Evolutionary conservation across 2,888 invertebrate species (phyloP).

Genomic region (Melinaea menophilus): DNA sequence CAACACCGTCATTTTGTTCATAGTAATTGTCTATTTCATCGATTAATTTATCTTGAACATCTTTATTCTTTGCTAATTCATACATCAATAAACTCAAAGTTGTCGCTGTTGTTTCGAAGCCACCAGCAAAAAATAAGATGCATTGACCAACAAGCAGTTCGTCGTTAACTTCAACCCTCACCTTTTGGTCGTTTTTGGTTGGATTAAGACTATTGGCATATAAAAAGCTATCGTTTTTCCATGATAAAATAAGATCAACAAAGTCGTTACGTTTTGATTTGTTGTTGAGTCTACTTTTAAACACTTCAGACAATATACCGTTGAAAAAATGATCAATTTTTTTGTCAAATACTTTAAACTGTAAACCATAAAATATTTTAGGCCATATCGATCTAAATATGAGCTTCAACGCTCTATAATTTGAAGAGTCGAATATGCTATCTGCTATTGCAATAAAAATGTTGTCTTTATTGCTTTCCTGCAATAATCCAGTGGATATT

Average conservation of each 20-base stretch:
- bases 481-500: background rate
- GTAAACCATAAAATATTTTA: slow-evolving; percentile 43
- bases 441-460: background rate
- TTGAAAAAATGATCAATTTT: slow-evolving; percentile 41
- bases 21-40: slow-evolving; percentile 45
- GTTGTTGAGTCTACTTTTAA: slow-evolving; percentile 40
- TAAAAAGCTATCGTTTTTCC: slow-evolving; percentile 42
- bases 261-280: slow-evolving; percentile 47
- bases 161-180: slow-evolving; percentile 45
- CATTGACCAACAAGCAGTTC: slow-evolving; percentile 72
- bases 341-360: slow-evolving; percentile 39
- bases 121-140: slow-evolving; percentile 62
- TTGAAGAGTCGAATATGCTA: background rate
- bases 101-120: slow-evolving; percentile 49
- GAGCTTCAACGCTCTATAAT: background rate
- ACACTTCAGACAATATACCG: slow-evolving; percentile 40
- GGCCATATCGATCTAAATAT: slow-evolving; percentile 45
- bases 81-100: slow-evolving; percentile 41
- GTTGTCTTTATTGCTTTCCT: background rate
- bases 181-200: slow-evolving; percentile 28
- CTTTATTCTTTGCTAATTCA: slow-evolving; percentile 44
- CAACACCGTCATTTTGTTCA: slow-evolving; percentile 28
- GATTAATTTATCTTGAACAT: slow-evolving; percentile 36
- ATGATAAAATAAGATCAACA: slow-evolving; percentile 45
- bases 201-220: slow-evolving; percentile 46